phyloP scores from a whole-genome alignment of 2,888 invertebrate genomes.

The Antitype chi region DNA sequence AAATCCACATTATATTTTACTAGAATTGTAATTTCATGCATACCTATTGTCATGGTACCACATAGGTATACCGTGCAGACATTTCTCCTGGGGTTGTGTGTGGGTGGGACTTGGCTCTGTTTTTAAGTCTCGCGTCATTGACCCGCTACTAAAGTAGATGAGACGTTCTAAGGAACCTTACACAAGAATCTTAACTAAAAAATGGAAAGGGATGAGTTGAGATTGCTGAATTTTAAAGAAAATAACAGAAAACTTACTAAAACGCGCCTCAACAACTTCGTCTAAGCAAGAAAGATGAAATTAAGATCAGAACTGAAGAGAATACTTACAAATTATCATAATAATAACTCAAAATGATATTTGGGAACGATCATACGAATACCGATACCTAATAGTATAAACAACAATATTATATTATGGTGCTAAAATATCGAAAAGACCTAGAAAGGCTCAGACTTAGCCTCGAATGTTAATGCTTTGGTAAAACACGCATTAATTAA shows the following conservation, averaged over 20 bases:
- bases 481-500: slow-evolving; percentile 27
- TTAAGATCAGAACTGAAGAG: background rate
- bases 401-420: background rate
- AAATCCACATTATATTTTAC: background rate
- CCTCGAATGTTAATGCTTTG: background rate
- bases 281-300: background rate
- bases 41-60: background rate
- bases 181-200: slow-evolving; percentile 24
- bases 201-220: background rate
- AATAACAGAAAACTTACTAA: background rate
- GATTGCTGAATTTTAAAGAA: background rate
- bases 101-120: slow-evolving; percentile 20
- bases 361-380: background rate
- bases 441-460: background rate
- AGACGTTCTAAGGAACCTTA: slow-evolving; percentile 32
- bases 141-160: slow-evolving; percentile 43
- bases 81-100: background rate
- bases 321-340: background rate
- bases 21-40: background rate
- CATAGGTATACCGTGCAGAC: background rate
- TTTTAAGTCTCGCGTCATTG: slow-evolving; percentile 60
- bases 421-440: background rate
- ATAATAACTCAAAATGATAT: background rate
- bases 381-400: background rate
- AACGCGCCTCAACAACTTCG: background rate